Evolutionary conservation across 1,140 invertebrate species (phyloP).

Genomic region (Arion vulgaris): DNA sequence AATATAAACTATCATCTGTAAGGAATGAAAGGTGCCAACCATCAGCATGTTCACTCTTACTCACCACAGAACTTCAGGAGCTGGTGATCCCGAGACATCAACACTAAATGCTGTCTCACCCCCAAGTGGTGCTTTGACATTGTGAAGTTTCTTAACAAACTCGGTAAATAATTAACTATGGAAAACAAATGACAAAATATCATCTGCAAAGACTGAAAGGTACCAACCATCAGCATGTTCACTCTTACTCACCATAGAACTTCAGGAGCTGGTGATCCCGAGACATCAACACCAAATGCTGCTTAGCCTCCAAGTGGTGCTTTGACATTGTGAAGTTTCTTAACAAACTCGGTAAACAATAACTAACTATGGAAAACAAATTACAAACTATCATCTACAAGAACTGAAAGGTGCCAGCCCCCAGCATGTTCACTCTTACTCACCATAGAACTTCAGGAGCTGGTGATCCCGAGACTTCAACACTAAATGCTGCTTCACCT

Average conservation of each 20-base stretch:
- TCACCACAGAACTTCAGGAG: constrained; percentile 89
- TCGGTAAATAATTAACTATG: constrained; percentile 78
- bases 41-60: constrained; percentile 29
- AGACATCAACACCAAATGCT: constrained; percentile 88
- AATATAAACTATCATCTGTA: not conserved
- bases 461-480: constrained; percentile 93
- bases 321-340: constrained; percentile 82
- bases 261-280: constrained; percentile 90
- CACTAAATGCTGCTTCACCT: constrained; percentile 86
- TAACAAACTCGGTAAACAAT: too few relatives aligned
- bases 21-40: too few relatives aligned
- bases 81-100: constrained; percentile 91
- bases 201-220: too few relatives aligned
- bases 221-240: too few relatives aligned
- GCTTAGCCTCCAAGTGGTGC: constrained; percentile 90
- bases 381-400: not conserved
- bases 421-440: constrained; percentile 33
- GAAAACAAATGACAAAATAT: not conserved
- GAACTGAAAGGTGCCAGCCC: too few relatives aligned
- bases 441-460: constrained; percentile 89
- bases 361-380: not conserved
- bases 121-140: constrained; percentile 87
- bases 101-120: constrained; percentile 88
- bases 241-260: constrained; percentile 82
- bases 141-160: constrained; percentile 87